phyloP scores from a whole-genome alignment of 2,113 vertebrate species.

The Castor canadensis region DNA sequence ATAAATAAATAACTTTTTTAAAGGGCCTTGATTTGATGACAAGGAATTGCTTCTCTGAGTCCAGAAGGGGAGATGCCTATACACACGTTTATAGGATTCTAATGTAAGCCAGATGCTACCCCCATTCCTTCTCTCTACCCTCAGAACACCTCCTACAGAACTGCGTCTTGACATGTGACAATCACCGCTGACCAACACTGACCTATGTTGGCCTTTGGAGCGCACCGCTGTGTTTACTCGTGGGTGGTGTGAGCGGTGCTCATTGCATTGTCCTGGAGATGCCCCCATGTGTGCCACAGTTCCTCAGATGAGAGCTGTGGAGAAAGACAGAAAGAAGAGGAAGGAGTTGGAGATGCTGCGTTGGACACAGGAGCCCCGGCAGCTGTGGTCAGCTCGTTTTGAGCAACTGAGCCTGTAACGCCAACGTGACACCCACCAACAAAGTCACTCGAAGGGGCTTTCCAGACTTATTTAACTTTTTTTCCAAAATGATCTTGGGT shows the following conservation, averaged over 20 bases:
- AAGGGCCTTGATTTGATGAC: background rate
- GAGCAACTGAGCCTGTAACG: background rate
- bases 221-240: rapidly evolving
- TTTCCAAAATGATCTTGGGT: background rate
- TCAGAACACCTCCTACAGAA: background rate
- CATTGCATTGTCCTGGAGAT: background rate
- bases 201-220: background rate
- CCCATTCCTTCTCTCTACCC: rapidly evolving
- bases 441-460: background rate
- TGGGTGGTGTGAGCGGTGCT: rapidly evolving
- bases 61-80: background rate
- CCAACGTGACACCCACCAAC: too few relatives aligned
- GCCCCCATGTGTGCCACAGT: rapidly evolving
- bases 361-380: background rate
- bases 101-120: background rate
- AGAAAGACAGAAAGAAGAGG: background rate
- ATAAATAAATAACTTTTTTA: too few relatives aligned
- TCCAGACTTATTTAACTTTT: background rate
- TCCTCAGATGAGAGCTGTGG: too few relatives aligned
- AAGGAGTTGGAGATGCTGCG: background rate
- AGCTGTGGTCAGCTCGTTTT: too few relatives aligned
- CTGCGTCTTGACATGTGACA: rapidly evolving
- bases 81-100: background rate
- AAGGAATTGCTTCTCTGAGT: background rate
- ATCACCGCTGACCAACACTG: rapidly evolving